Percentiles rank a stretch among this genome's conserved stretches.
Evolutionary conservation across 1,140 invertebrate genomes (phyloP).

Genomic region (Parapsyche elsis): DNA sequence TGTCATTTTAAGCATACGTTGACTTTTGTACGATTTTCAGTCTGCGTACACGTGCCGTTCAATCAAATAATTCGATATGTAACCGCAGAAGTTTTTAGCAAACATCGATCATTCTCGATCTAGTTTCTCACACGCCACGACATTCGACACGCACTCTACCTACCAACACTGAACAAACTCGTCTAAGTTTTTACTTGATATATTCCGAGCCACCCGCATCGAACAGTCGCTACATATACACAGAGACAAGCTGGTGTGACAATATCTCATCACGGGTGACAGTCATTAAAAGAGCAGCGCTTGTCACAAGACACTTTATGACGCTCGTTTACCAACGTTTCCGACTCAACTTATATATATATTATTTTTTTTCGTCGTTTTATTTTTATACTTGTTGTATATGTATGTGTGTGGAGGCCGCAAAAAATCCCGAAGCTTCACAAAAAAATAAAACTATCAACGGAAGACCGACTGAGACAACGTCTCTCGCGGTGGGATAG

Average conservation of each 20-base stretch:
- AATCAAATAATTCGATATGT: too few relatives aligned
- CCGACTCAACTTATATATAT: conserved; percentile 47
- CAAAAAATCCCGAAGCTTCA: too few relatives aligned
- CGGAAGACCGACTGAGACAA: conserved; percentile 36
- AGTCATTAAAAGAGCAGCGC: conserved; percentile 54
- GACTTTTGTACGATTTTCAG: too few relatives aligned
- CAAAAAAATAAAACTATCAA: conserved; percentile 50
- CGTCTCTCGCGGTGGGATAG: background rate
- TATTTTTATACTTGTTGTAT: too few relatives aligned
- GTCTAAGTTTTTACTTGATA: background rate
- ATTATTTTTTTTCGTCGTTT: too few relatives aligned
- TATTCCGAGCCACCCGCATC: conserved; percentile 6
- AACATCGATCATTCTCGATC: background rate
- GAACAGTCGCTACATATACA: conserved; percentile 3
- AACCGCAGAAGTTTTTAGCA: background rate
- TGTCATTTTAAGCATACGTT: too few relatives aligned
- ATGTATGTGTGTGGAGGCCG: background rate
- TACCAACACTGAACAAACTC: too few relatives aligned
- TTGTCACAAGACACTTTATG: conserved; percentile 56
- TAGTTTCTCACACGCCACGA: too few relatives aligned
- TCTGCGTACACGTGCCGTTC: too few relatives aligned
- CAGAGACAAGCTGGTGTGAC: conserved; percentile 42
- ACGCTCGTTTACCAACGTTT: conserved; percentile 56
- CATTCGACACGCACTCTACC: too few relatives aligned
- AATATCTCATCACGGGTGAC: conserved; percentile 57